Base-by-base conservation (phyloP, 2,888 invertebrate species). In the Cotesia congregata region DNA sequence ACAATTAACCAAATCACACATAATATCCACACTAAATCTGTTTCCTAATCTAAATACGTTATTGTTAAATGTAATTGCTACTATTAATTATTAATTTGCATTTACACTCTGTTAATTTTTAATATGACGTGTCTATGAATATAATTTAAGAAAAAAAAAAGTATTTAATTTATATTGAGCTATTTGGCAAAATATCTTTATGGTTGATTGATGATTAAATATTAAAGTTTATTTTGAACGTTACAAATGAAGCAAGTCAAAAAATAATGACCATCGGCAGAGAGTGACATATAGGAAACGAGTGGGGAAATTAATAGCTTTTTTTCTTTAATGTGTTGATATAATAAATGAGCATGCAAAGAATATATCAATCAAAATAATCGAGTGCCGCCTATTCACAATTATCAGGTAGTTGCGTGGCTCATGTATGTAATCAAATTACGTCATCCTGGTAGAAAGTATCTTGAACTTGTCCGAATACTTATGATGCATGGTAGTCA, bases 261-360 rank as follows among this genome's bases (percentile, higher is more conserved):
- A 50, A 50, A 50, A 50, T 50, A 50, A 50, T 67, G 15, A 39
- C 39, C 39, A 39, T 67, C 15, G 38, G 15, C 20, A 59, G 41
- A 41, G 59, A 30, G 38, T 70, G 59, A 70, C 30, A 20, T 30
- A 17, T 2, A 59, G 59, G 20, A 59, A 60, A 60, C 30, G 59
- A 60, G 59, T 70, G 50, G 12, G 50, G 50, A 50, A 50, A 50
- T 50, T 50, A 12, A 50, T 50, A 60, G 9, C 30, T 60, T 60
- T 30, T 41, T 59, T 40, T 69, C 17, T 40, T 50, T 20, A 50
- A 69, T 50, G 70, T 12, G 70, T 70, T 40, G 50, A 60, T 70
- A 60, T 70, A 70, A 70, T 20, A 70, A 70, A 70, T 70, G 70
- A 70, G 50, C 70, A 70, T 70, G 70, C 70, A 70, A 70, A 41